Conservation (phyloP, 37 sponge, comb jelly and placozoan genomes). For the Aplysina aerophoba region DNA sequence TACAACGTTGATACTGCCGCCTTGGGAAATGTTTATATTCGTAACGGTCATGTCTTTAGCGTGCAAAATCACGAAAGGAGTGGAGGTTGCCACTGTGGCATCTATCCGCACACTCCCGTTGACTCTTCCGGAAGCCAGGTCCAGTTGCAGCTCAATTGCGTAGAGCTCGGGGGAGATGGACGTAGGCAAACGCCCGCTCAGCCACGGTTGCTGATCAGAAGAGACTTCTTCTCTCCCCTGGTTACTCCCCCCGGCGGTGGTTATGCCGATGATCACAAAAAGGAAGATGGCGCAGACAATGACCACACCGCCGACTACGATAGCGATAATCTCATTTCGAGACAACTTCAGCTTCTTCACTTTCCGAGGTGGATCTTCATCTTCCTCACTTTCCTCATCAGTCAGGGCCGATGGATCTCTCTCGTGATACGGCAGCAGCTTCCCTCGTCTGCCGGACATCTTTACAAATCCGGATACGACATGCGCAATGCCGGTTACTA, state of each 20-base stretch:
- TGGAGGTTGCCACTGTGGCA: constrained; percentile 28
- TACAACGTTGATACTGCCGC: background rate
- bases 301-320: constrained; percentile 38
- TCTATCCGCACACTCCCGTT: constrained; percentile 51
- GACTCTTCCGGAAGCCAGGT: constrained; percentile 56
- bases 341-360: constrained; percentile 1
- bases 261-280: constrained; percentile 39
- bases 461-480: too few relatives aligned
- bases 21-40: background rate
- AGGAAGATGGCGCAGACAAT: constrained; percentile 34
- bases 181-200: constrained; percentile 67
- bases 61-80: constrained; percentile 61
- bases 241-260: background rate
- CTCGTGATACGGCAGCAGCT: too few relatives aligned
- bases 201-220: constrained; percentile 47
- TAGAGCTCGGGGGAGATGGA: constrained; percentile 60
- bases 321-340: constrained; percentile 52
- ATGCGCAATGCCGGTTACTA: too few relatives aligned
- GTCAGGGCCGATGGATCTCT: background rate
- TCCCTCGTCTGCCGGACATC: too few relatives aligned
- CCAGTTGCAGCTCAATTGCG: constrained; percentile 50
- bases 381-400: background rate
- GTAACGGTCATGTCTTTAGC: constrained; percentile 66
- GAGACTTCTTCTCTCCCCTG: background rate
- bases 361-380: background rate